phyloP scores from a whole-genome alignment of 2,113 vertebrate species.

The Desmodus rotundus region DNA sequence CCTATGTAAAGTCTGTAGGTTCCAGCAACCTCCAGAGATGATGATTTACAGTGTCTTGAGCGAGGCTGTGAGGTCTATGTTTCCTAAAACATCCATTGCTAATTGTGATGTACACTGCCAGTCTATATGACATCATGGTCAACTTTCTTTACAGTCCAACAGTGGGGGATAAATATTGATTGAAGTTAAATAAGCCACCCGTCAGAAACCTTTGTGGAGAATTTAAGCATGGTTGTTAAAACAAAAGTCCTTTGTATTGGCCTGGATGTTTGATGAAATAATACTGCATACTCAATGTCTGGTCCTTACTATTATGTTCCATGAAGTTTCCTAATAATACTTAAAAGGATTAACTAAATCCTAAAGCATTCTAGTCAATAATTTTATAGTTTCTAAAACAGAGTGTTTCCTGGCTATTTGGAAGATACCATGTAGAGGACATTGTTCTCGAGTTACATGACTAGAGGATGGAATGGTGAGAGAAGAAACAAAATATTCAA shows the following conservation, averaged over 20 bases:
- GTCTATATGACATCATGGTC: neutral
- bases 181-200: neutral
- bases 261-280: neutral
- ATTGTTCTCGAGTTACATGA: neutral
- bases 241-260: slow-evolving; percentile 8
- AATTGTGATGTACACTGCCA: too few species aligned
- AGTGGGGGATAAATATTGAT: neutral
- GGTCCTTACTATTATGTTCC: neutral
- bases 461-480: neutral
- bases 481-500: neutral
- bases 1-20: too few species aligned
- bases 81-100: neutral
- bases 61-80: neutral
- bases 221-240: neutral
- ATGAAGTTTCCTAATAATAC: neutral
- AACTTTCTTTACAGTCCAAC: neutral
- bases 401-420: neutral
- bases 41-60: neutral
- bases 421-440: neutral
- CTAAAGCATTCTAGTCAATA: neutral
- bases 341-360: slow-evolving; percentile 44
- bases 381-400: slow-evolving; percentile 48
- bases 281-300: neutral
- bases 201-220: slow-evolving; percentile 37
- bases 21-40: neutral